Evolutionary conservation across 1,140 invertebrate genomes (phyloP), one percentile per base, ranked within the genome.

Genomic region (Drosophila kikkawai): DNA sequence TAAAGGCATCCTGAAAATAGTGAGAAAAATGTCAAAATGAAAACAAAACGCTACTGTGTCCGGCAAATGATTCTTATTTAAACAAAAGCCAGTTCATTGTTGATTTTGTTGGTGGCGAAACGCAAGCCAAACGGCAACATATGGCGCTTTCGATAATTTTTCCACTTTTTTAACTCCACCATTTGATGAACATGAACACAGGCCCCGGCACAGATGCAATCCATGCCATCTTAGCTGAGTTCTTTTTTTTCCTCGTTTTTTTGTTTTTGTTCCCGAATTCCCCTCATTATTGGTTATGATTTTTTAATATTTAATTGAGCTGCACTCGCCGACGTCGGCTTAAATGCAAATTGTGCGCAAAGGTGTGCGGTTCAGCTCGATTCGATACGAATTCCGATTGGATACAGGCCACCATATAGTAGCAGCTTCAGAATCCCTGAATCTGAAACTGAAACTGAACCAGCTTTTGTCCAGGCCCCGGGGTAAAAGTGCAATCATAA

Each of bases 291-390:
- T 58, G 73, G 71, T 66, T 74, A 87, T 84, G 80, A 91, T 91
- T 85, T 88, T 91, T 91, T 91, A 91, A 87, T 91, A 91, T 91
- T 91, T 87, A 91, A 82, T 91, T 91, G 87, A 87, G 83, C 64
- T 86, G 83, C 77, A 51, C 68, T 71, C 67, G 76, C 19, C 60
- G 50, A 11, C 34, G 55, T 9, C 65, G 63, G 86, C 85, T 84
- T 88, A 91, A 91, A 87, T 79, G 82, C 67, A 80, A 82, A 76
- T 71, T 86, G 87, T 74, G 45, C 79, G 85, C 82, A 77, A 90
- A 90, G 86, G 82, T 80, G 88, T 80, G 80, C 63, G 82, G 87
- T 90, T 80, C 73, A 41, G 42, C 42, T 50, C 68, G 44, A 67
- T 67, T 55, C 29, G 22, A 57, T 69, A 57, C 48, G 51, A 37